These are phyloP conservation scores for Spisula subtruncata DNA, from an alignment of 2,888 invertebrate species.

Conservation along the genomic window DNA sequence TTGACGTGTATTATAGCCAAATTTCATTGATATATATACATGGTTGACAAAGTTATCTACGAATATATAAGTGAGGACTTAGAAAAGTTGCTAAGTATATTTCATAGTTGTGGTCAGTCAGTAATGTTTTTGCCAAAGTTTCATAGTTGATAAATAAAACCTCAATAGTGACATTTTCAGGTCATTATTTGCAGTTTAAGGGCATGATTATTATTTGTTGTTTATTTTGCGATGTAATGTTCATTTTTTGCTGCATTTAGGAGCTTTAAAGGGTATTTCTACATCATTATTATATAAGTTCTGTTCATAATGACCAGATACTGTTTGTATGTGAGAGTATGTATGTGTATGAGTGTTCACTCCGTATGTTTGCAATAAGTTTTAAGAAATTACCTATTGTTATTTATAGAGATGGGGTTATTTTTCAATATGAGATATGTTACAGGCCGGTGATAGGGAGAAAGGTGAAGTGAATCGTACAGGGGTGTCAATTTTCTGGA, in stretches of 20 bases:
- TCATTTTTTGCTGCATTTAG: neutral
- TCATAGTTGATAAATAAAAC: too few species aligned
- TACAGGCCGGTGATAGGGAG: neutral
- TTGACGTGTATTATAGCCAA: too few species aligned
- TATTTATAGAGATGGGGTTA: slow-evolving; percentile 22
- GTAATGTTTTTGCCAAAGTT: too few species aligned
- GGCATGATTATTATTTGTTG: slow-evolving; percentile 1
- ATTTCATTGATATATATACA: too few species aligned
- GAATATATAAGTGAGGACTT: too few species aligned
- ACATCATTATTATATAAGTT: neutral
- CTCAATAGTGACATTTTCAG: too few species aligned
- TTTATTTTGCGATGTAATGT: slow-evolving; percentile 3
- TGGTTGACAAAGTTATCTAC: too few species aligned
- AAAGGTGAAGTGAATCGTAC: neutral
- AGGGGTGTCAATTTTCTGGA: too few species aligned
- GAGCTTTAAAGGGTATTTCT: slow-evolving; percentile 24
- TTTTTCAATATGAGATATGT: neutral
- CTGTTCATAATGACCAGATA: neutral
- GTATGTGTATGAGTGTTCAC: neutral
- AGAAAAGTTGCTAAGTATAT: too few species aligned
- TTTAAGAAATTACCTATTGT: slow-evolving; percentile 26
- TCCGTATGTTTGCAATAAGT: slow-evolving; percentile 4
- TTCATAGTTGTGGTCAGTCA: too few species aligned
- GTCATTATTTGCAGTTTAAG: neutral
- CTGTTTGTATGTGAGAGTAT: neutral